phyloP scores from a whole-genome alignment of 2,888 invertebrate species.

The Tenthredo distinguenda region DNA sequence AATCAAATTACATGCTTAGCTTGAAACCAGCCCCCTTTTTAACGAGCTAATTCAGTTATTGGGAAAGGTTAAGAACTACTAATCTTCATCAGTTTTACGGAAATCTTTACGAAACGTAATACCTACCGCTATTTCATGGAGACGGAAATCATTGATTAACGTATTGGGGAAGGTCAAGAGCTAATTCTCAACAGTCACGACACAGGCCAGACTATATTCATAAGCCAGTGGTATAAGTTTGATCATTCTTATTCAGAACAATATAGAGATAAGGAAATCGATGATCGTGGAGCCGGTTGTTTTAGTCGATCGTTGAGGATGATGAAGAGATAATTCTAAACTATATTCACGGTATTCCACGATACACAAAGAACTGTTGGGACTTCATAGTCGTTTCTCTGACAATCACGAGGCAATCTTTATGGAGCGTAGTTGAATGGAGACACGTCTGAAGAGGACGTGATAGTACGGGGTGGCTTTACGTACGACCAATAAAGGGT shows the following conservation, averaged over 20 bases:
- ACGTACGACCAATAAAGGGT: slow-evolving; percentile 53
- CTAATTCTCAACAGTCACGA: slow-evolving; percentile 7
- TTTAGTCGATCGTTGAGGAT: not conserved
- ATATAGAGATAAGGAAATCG: not conserved
- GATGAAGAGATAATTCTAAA: slow-evolving; percentile 18
- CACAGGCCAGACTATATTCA: not conserved
- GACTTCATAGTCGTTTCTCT: slow-evolving; percentile 20
- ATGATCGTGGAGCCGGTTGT: not conserved
- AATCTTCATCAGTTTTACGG: slow-evolving; percentile 1
- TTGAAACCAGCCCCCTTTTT: not conserved
- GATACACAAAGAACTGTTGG: not conserved
- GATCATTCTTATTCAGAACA: not conserved
- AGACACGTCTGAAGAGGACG: slow-evolving; percentile 49
- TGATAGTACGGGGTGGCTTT: slow-evolving; percentile 40
- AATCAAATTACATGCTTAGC: slow-evolving; percentile 33
- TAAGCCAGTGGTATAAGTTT: not conserved
- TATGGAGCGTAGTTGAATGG: slow-evolving; percentile 43
- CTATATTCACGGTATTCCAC: not conserved
- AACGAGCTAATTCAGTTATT: slow-evolving; percentile 11
- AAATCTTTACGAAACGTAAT: not conserved
- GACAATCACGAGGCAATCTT: slow-evolving; percentile 26
- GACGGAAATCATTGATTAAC: slow-evolving; percentile 3
- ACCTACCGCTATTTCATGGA: no score
- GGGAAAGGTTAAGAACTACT: slow-evolving; percentile 4
- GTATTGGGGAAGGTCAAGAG: not conserved